phyloP scores from a whole-genome alignment of 2,113 vertebrate species.

The Pionites leucogaster region DNA sequence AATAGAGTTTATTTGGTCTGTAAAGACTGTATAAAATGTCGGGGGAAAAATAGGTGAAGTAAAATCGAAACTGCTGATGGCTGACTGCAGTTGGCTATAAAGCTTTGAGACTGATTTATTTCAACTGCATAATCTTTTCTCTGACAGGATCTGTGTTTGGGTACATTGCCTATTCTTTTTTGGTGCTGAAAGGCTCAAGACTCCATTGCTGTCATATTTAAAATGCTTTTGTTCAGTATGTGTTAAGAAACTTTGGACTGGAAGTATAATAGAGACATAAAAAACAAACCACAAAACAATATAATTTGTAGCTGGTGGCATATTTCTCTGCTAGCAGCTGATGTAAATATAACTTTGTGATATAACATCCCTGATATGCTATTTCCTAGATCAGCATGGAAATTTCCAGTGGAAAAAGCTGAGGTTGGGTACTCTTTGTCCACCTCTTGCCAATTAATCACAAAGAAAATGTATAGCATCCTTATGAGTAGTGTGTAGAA shows the following conservation, averaged over 20 bases:
- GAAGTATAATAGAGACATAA: not conserved
- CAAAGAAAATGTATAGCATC: not conserved
- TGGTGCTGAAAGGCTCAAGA: not conserved
- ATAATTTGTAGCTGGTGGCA: not conserved
- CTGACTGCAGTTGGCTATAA: not conserved
- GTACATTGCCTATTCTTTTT: not conserved
- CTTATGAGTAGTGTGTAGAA: not conserved
- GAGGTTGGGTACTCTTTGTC: not conserved
- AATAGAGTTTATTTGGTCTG: not conserved
- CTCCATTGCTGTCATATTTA: not conserved
- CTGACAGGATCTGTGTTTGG: not conserved
- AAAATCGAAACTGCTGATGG: not conserved
- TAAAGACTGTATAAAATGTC: not conserved
- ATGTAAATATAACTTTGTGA: not conserved
- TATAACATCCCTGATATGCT: not conserved
- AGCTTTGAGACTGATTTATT: not conserved
- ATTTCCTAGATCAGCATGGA: not conserved
- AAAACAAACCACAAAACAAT: not conserved
- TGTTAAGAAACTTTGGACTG: not conserved
- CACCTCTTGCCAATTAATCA: not conserved
- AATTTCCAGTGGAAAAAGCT: not conserved
- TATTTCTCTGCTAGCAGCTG: not conserved
- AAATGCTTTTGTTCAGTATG: not conserved
- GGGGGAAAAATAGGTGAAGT: not conserved
- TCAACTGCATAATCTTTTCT: not conserved